These are phyloP conservation scores for Leptinotarsa rubiginosa DNA, from an alignment of 2,888 invertebrate genomes.

Conservation along the genomic window DNA sequence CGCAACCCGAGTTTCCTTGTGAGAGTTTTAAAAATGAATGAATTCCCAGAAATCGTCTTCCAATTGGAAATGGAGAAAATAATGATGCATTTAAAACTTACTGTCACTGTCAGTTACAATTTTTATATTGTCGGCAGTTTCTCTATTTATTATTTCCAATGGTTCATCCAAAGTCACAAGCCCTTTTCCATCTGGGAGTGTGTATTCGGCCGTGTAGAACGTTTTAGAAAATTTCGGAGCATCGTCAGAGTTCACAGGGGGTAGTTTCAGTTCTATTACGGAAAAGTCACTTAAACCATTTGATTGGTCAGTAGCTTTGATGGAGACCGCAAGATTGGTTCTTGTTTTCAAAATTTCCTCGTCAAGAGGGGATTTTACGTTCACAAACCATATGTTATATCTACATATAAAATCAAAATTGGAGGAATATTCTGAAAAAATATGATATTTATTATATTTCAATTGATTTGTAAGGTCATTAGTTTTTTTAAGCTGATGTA, in stretches of 20 bases:
- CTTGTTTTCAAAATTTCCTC: not conserved
- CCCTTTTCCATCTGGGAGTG: slow-evolving; percentile 14
- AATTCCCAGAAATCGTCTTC: slow-evolving; percentile 2
- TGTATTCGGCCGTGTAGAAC: slow-evolving; percentile 41
- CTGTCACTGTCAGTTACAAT: slow-evolving; percentile 41
- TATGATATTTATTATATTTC: not conserved
- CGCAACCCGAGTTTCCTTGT: no score
- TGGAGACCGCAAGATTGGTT: slow-evolving; percentile 16
- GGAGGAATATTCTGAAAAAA: slow-evolving; percentile 17
- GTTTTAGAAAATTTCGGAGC: slow-evolving; percentile 37
- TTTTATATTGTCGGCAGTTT: slow-evolving; percentile 21
- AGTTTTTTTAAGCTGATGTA: not conserved
- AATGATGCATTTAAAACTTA: slow-evolving; percentile 28
- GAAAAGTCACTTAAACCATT: slow-evolving; percentile 6
- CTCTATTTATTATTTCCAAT: slow-evolving; percentile 31
- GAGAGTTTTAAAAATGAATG: no score
- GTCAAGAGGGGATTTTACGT: not conserved
- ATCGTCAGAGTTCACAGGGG: slow-evolving; percentile 14
- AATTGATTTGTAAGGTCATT: not conserved
- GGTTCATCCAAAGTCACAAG: slow-evolving; percentile 30
- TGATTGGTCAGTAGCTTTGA: slow-evolving; percentile 20
- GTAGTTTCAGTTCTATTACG: slow-evolving; percentile 20
- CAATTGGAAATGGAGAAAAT: not conserved
- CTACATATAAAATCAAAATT: not conserved
- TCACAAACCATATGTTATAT: not conserved